phyloP scores from a whole-genome alignment of 2,113 vertebrate species.

The Rhabdomys dilectus region DNA sequence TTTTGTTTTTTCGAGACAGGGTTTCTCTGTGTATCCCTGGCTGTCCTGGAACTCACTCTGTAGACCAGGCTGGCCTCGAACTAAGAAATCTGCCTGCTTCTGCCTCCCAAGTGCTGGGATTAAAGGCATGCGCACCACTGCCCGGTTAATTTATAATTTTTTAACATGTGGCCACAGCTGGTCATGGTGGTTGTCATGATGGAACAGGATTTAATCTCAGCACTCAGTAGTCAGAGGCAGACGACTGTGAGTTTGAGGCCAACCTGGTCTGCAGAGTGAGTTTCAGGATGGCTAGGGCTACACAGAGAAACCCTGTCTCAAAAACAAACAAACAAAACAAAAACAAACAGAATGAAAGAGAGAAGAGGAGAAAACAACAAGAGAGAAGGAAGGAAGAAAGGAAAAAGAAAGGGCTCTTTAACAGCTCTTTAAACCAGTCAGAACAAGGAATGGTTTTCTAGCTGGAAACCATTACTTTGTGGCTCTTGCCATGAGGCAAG shows the following conservation, averaged over 20 bases:
- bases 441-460: background rate
- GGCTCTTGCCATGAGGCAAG: background rate
- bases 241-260: background rate
- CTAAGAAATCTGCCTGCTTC: too few relatives aligned
- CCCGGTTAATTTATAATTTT: too few relatives aligned
- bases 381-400: too few relatives aligned
- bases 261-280: background rate
- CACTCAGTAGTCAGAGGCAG: background rate
- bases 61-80: too few relatives aligned
- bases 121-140: too few relatives aligned
- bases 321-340: background rate
- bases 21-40: too few relatives aligned
- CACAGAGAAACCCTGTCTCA: background rate
- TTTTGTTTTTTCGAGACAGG: too few relatives aligned
- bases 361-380: background rate
- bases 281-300: background rate
- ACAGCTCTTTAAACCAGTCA: background rate
- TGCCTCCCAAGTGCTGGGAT: too few relatives aligned
- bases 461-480: background rate
- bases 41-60: too few relatives aligned
- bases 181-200: background rate
- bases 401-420: background rate
- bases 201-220: background rate
- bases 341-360: too few relatives aligned
- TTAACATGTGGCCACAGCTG: background rate